Evolutionary conservation across 2,888 invertebrate genomes (phyloP), one percentile per base, ranked within the genome.

Genomic region (Brachynemurus nebulosus): DNA sequence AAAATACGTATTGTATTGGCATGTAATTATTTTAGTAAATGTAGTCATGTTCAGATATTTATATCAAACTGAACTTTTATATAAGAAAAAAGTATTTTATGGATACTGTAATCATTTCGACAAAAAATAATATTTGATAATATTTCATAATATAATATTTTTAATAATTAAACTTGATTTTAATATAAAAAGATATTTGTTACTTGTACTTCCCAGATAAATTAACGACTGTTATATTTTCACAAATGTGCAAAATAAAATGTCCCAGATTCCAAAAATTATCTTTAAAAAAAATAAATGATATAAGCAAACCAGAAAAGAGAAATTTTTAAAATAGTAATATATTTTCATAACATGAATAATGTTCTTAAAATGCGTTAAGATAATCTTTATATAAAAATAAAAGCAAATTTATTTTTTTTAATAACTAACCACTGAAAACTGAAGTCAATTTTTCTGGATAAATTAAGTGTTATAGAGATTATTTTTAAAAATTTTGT

Each of bases 291-390:
- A 36, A 36, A 14, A 36, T 9, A n/a, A 39, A 39, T 19, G 21
- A 11, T 11, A 18, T 30, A 14, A 18, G 11, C 20, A 18, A 34
- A 19, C n/a, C n/a, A n/a, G n/a, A n/a, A n/a, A n/a, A n/a, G n/a
- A n/a, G n/a, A 30, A n/a, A 12, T 30, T 30, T 30, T 30, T 30
- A 30, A 30, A 30, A 30, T 30, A 30, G 14, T 30, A 30, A 30
- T 30, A 18, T 70, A 74, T 74, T 73, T 74, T 74, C 74, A 67
- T 74, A 74, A 71, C 71, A 68, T 69, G 68, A 68, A 70, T 70
- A 70, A 71, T 72, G 70, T 71, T 72, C 72, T 72, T 71, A 59
- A 67, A 55, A 71, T 72, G 68, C 70, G 73, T 67, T 67, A 72
- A 68, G 74, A 66, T 66, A 66, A 66, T 66, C 65, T 63, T 55